Evolutionary conservation across 2,888 invertebrate species (phyloP), one percentile per base, ranked within the genome.

Genomic region (Athetis lepigone): DNA sequence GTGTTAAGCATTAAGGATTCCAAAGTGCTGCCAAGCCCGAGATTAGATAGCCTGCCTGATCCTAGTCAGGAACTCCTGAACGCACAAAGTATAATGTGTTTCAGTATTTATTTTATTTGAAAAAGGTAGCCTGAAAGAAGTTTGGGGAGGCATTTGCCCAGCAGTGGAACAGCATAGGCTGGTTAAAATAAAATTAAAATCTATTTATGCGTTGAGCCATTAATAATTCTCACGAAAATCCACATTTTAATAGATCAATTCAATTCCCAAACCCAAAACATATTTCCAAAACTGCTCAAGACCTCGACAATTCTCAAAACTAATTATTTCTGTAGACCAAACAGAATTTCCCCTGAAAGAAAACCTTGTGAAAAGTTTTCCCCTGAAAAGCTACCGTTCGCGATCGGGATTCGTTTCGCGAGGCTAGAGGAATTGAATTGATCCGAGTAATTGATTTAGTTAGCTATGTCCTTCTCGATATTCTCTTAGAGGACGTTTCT

Each of bases 391-490:
- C 75, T 74, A 66, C 68, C 39, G 60, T 64, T 70, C 55, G 37
- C n/a, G 23, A 51, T n/a, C 39, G 40, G 60, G 66, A 60, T 61
- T 61, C 66, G 57, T 50, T 69, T 60, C 51, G 59, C 60, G 49
- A 70, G 68, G 64, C 76, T 70, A 69, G 78, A 69, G 69, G 52
- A 79, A 79, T 74, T 47, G 66, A 74, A 79, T 79, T 79, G 76
- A 74, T 74, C 64, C 74, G 45, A 68, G 73, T 78, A 76, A 74
- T 77, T 79, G 74, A 79, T 79, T 79, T 76, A 79, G 69, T 71
- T 79, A 69, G 74, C 64, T 54, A 56, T 70, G 60, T 74, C 68
- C 58, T 70, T 70, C 68, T 65, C 50, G 68, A 75, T 73, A 58
- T 65, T 61, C 58, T 52, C 57, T 62, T 46, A 54, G 49, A 43